phyloP scores from a whole-genome alignment of 2,113 vertebrate genomes.

The Capreolus pygargus region DNA sequence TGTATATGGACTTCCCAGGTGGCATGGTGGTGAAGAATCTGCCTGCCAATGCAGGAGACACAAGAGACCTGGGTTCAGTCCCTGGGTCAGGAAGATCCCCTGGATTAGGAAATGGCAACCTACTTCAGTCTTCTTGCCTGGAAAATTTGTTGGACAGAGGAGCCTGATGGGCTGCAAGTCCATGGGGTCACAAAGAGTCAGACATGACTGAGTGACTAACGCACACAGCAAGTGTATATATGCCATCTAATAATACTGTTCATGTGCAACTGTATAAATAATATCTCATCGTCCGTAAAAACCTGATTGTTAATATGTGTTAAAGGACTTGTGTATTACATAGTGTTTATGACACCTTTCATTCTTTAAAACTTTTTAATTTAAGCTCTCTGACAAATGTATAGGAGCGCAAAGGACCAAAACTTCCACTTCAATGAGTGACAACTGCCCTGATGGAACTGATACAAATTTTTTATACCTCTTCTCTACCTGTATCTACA shows the following conservation, averaged over 20 bases:
- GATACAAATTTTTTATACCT: not conserved
- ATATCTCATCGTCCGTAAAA: not conserved
- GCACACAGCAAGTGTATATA: not conserved
- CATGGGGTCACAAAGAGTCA: not conserved
- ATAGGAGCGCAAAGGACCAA: not conserved
- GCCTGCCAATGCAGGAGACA: not conserved
- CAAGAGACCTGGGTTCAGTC: not conserved
- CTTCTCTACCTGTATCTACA: not conserved
- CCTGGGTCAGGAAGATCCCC: not conserved
- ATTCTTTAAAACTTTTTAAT: not conserved
- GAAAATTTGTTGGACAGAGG: not conserved
- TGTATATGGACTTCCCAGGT: not conserved
- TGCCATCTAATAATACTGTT: not conserved
- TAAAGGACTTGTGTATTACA: not conserved
- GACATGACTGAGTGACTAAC: not conserved
- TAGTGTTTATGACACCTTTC: not conserved
- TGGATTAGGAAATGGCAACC: not conserved
- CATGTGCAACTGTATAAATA: not conserved
- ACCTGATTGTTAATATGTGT: not conserved
- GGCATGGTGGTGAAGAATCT: not conserved
- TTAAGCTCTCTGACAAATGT: not conserved
- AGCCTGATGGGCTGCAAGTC: not conserved
- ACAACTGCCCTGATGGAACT: not conserved
- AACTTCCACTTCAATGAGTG: not conserved
- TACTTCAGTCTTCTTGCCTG: not conserved